Percentiles rank a stretch among this genome's conserved stretches.
phyloP scores from a whole-genome alignment of 2,797 vertebrate species.

The Scolopax rusticola region DNA sequence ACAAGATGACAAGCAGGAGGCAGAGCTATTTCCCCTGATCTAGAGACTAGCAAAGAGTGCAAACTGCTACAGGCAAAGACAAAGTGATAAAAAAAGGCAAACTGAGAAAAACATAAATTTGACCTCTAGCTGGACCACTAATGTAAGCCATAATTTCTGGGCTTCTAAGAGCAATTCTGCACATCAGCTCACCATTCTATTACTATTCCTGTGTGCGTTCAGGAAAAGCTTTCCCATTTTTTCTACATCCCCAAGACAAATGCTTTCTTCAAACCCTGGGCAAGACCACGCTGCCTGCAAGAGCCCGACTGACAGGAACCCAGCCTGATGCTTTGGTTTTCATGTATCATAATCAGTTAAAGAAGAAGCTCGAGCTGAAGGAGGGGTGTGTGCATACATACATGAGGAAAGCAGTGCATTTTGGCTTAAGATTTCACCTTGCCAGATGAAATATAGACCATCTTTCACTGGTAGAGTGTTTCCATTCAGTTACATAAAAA shows the following conservation, averaged over 20 bases:
- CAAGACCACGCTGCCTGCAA: not conserved
- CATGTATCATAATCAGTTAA: not conserved
- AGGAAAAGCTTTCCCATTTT: not conserved
- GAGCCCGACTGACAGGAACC: not conserved
- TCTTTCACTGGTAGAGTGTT: not conserved
- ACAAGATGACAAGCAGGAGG: not conserved
- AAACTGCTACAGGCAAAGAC: not conserved
- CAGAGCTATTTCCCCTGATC: not conserved
- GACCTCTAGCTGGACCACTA: not conserved
- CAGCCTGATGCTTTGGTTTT: not conserved
- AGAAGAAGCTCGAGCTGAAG: not conserved
- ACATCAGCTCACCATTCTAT: not conserved
- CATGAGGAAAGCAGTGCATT: not conserved
- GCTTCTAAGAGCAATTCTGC: not conserved
- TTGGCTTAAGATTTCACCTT: not conserved
- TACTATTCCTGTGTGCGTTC: not conserved
- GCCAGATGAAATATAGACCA: not conserved
- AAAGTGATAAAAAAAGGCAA: not conserved
- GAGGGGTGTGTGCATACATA: accelerated
- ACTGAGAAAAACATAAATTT: not conserved
- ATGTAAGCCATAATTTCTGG: not conserved
- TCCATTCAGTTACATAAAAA: conserved; percentile 11
- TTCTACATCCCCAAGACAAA: not conserved
- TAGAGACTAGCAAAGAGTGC: not conserved
- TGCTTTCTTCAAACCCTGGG: not conserved